phyloP scores from a whole-genome alignment of 2,888 invertebrate species.

The Agrotis puta region DNA sequence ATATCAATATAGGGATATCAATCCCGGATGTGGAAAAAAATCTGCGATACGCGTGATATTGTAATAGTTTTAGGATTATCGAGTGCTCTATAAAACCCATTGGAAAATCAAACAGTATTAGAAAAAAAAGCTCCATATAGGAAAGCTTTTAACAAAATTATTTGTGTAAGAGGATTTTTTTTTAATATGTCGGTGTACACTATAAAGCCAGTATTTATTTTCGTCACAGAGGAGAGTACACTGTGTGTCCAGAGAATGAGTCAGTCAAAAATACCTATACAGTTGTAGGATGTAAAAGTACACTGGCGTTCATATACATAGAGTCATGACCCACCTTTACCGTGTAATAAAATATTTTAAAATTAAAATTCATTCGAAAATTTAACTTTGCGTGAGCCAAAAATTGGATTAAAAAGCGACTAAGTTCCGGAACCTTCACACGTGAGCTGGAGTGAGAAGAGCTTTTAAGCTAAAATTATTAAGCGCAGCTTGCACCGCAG shows the following conservation, averaged over 20 bases:
- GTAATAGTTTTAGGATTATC: slow-evolving; percentile 49
- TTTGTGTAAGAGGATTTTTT: slow-evolving; percentile 34
- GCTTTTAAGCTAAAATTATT: slow-evolving; percentile 90
- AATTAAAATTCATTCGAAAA: slow-evolving; percentile 59
- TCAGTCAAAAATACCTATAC: slow-evolving; percentile 21
- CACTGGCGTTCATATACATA: not conserved
- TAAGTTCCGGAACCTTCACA: slow-evolving; percentile 83
- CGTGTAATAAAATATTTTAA: slow-evolving; percentile 50
- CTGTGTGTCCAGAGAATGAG: slow-evolving; percentile 1
- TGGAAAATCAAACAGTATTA: slow-evolving; percentile 49
- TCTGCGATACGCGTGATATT: slow-evolving; percentile 50
- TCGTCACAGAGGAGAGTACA: slow-evolving; percentile 8
- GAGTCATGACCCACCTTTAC: slow-evolving; percentile 1
- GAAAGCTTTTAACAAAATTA: slow-evolving; percentile 58
- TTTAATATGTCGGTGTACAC: slow-evolving; percentile 22
- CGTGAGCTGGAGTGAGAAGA: slow-evolving; percentile 83
- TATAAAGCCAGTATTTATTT: slow-evolving; percentile 29
- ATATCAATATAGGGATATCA: too few relatives aligned
- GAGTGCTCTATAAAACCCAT: slow-evolving; percentile 46
- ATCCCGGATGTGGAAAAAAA: slow-evolving; percentile 39
- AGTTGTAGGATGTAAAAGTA: not conserved
- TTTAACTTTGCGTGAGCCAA: slow-evolving; percentile 71
- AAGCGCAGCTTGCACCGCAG: slow-evolving; percentile 83
- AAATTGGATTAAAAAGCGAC: slow-evolving; percentile 85
- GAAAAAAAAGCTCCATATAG: slow-evolving; percentile 20